phyloP scores from a whole-genome alignment of 2,888 invertebrate genomes.

The Melipona beecheii region DNA sequence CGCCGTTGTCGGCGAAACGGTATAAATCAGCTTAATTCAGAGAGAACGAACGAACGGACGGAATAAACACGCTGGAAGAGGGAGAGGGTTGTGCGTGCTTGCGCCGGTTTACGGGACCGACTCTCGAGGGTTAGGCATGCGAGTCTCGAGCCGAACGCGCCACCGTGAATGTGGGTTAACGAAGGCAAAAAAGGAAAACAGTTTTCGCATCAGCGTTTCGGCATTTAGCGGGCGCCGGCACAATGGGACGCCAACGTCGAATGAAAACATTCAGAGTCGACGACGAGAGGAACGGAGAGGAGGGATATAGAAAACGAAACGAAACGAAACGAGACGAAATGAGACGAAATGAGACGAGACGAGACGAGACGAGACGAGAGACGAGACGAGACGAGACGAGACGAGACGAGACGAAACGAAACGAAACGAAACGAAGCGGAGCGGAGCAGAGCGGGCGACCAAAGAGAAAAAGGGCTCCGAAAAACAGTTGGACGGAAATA shows the following conservation, averaged over 20 bases:
- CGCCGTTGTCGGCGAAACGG: conserved; percentile 64
- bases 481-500: conserved; percentile 60
- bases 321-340: conserved; percentile 51
- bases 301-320: conserved; percentile 49
- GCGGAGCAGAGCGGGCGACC: conserved; percentile 26
- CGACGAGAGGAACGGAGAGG: conserved; percentile 43
- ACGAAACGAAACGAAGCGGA: conserved; percentile 40
- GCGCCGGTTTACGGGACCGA: neutral
- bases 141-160: conserved; percentile 36
- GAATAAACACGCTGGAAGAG: conserved; percentile 49
- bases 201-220: conserved; percentile 77
- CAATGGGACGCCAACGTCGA: conserved; percentile 68
- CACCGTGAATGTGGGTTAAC: conserved; percentile 77
- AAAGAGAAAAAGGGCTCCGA: conserved; percentile 55
- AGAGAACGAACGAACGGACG: conserved; percentile 15
- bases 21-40: conserved; percentile 72
- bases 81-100: neutral
- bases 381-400: conserved; percentile 53
- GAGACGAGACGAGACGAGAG: conserved; percentile 48
- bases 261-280: conserved; percentile 72
- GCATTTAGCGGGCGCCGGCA: conserved; percentile 69
- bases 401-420: conserved; percentile 50
- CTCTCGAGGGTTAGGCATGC: conserved; percentile 25
- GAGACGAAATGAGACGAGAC: conserved; percentile 48
- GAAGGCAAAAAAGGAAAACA: conserved; percentile 76